Base-by-base conservation (phyloP, 2,888 invertebrate genomes). In the Ligdia adustata region DNA sequence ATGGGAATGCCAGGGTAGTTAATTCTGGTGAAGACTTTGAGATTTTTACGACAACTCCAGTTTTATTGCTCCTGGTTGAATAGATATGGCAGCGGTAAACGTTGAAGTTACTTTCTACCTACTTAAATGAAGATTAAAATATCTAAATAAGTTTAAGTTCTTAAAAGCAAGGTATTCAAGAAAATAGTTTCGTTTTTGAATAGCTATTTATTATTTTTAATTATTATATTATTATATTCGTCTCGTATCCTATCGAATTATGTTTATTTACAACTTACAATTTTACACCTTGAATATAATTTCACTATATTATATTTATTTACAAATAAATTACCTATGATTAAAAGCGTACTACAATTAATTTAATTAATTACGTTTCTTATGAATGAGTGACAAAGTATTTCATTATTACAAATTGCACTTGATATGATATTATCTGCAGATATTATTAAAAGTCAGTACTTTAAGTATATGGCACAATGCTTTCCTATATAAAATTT, bases 401-500 rank as follows among this genome's bases (percentile, higher is more conserved):
- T 7, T 32, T 12, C 15, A 6, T 7, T 34, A 6, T 7, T 34
- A 6, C 20, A 38, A 41, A 47, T 35, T 41, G 41, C 47, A 41
- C 47, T 26, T 9, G 32, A 22, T 9, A 12, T 2, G 12, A 3
- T 9, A 2, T 22, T 20, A 12, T 4, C 16, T 31, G 9, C 9
- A 28, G 7, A 26, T 24, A 15, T 4, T 13, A n/a, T n/a, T n/a
- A n/a, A n/a, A n/a, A n/a, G n/a, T n/a, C n/a, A n/a, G 4, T 9
- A 12, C 9, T 44, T 14, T 9, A 39, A 6, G 40, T 27, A 11
- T 27, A 60, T 64, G 55, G 57, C 62, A 66, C 58, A 52, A 51
- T 43, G 26, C 27, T 29, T 34, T 35, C 24, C 34, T 39, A 40
- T 12, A n/a, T n/a, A n/a, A n/a, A 22, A 11, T 1, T 34, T 40